A percentile compares a stretch with the other conserved stretches of the same genome.
These are phyloP conservation scores for Psix sp. DNA, from an alignment of 1,140 invertebrate genomes.

Conservation along the genomic window DNA sequence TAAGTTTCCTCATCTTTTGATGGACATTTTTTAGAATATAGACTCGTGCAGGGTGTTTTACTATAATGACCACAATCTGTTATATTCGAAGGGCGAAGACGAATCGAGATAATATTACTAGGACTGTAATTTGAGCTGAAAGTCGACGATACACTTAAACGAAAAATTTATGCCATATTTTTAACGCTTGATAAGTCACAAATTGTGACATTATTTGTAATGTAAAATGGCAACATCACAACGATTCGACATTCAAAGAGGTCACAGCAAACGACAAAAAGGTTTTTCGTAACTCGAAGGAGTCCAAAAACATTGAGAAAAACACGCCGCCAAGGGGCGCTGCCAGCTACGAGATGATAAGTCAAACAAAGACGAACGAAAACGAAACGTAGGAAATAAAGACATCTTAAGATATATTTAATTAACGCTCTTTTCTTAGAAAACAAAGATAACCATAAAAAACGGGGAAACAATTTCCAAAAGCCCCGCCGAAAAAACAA, in stretches of 20 bases:
- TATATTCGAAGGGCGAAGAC: conserved; percentile 3
- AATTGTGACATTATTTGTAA: not conserved
- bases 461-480: too few relatives aligned
- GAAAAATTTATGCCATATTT: not conserved
- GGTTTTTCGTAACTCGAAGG: not conserved
- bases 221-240: not conserved
- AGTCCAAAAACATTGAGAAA: not conserved
- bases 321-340: too few relatives aligned
- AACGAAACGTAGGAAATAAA: too few relatives aligned
- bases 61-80: not conserved
- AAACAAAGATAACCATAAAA: too few relatives aligned
- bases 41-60: conserved; percentile 1
- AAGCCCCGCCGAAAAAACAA: too few relatives aligned
- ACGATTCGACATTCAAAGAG: conserved; percentile 8
- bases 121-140: too few relatives aligned
- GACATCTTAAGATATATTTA: too few relatives aligned
- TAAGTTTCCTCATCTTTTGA: conserved; percentile 59
- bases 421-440: too few relatives aligned
- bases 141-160: not conserved
- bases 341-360: too few relatives aligned
- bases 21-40: conserved; percentile 12
- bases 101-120: conserved; percentile 12
- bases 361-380: too few relatives aligned
- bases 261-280: conserved; percentile 14
- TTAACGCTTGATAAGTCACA: not conserved